Base-by-base conservation (phyloP, 2,888 invertebrate species). In the Keiferia lycopersicella region DNA sequence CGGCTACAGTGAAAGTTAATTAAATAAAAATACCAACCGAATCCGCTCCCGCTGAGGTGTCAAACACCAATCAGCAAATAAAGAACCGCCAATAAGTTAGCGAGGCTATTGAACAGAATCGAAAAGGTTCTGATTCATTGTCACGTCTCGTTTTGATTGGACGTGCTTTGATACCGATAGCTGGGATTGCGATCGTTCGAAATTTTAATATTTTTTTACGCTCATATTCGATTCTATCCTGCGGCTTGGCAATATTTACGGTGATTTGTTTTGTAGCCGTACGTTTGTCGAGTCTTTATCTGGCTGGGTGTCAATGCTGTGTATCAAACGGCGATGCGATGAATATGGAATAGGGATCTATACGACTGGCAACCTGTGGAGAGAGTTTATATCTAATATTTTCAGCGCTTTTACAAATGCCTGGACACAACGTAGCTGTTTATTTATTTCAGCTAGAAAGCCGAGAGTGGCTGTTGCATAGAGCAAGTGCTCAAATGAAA, bases 161-260 rank as follows among this genome's bases (percentile, higher is more conserved):
- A 91, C 91, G 91, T 91, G 91, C 91, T 88, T 86, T 88, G 91
- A 86, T 87, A 89, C 78, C 84, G 91, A 89, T 91, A 89, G 84
- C 84, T 73, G 77, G 90, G 91, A 90, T 91, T 88, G 86, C 79
- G 80, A 82, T 82, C 82, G 84, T 80, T 87, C 77, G 61, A 87
- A 85, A 84, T 87, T 90, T 89, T 83, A 85, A 89, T 88, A 81
- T 86, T 84, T 88, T 87, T 77, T 79, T 86, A 81, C 70, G 76
- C 82, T 84, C 82, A 86, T 89, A 88, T 87, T 88, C 82, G 80
- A 85, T 87, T 87, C 84, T 82, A 82, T 84, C 81, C 80, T 68
- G 87, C 80, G 87, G 88, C 86, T 85, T 84, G 71, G 77, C 75
- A 83, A 84, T 86, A 83, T 88, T 89, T 86, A 83, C 81, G 83